Conservation (phyloP, 2,113 vertebrate species). For the Toxotes chatareus region DNA sequence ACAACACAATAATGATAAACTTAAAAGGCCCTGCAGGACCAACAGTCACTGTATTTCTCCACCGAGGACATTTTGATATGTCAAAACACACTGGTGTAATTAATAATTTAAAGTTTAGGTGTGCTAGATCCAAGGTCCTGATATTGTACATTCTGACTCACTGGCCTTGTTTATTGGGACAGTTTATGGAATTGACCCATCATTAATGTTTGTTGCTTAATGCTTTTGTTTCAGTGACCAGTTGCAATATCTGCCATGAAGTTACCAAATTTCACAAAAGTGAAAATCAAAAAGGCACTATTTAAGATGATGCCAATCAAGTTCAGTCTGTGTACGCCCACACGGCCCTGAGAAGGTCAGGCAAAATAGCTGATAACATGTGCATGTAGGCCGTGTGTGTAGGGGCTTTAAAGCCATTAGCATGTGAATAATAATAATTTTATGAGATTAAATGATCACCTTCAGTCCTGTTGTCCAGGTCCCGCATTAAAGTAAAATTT, state of each 20-base stretch:
- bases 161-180: not conserved
- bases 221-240: not conserved
- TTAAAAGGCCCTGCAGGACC: not conserved
- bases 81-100: not conserved
- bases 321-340: not conserved
- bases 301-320: not conserved
- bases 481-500: conserved; percentile 97
- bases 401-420: not conserved
- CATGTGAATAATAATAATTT: not conserved
- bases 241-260: not conserved
- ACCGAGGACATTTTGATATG: not conserved
- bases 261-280: not conserved
- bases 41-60: not conserved
- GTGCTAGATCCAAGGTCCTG: not conserved
- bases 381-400: no score
- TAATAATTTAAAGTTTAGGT: no score
- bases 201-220: no score
- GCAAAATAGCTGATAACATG: not conserved
- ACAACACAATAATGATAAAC: not conserved
- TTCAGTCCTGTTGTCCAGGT: conserved; percentile 96
- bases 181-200: not conserved
- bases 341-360: not conserved
- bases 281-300: not conserved
- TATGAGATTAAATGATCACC: conserved; percentile 77
- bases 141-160: not conserved